These are phyloP conservation scores for Smutsia temminckii DNA, from an alignment of 2,797 vertebrate genomes.

Conservation along the genomic window DNA sequence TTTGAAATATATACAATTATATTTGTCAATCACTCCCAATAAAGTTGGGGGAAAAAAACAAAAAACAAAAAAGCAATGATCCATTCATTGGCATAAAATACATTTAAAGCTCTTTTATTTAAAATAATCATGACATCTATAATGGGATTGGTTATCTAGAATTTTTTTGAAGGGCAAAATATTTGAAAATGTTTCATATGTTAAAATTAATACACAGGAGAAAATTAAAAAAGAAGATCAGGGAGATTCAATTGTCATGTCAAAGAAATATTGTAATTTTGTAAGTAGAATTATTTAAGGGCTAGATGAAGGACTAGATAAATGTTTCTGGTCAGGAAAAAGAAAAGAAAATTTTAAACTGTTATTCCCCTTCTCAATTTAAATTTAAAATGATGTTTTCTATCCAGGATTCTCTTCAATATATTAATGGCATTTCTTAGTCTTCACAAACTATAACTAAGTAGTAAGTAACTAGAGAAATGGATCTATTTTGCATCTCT, in stretches of 20 bases:
- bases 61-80: background rate
- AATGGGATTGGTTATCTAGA: background rate
- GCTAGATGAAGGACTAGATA: background rate
- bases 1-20: background rate
- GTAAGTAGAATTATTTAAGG: background rate
- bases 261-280: slow-evolving; percentile 21
- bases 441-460: background rate
- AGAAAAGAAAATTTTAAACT: background rate
- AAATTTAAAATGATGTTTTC: background rate
- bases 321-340: background rate
- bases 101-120: slow-evolving; percentile 33
- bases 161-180: background rate
- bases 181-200: background rate
- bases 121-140: background rate
- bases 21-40: background rate
- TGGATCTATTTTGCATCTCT: background rate
- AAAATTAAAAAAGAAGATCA: background rate
- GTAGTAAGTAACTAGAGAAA: background rate
- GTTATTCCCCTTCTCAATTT: background rate
- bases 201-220: background rate
- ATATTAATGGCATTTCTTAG: background rate
- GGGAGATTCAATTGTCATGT: background rate
- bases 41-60: background rate
- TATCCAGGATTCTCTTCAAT: background rate
- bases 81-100: background rate